Conservation (phyloP, 2,113 vertebrate species). For the Pluvialis apricaria region DNA sequence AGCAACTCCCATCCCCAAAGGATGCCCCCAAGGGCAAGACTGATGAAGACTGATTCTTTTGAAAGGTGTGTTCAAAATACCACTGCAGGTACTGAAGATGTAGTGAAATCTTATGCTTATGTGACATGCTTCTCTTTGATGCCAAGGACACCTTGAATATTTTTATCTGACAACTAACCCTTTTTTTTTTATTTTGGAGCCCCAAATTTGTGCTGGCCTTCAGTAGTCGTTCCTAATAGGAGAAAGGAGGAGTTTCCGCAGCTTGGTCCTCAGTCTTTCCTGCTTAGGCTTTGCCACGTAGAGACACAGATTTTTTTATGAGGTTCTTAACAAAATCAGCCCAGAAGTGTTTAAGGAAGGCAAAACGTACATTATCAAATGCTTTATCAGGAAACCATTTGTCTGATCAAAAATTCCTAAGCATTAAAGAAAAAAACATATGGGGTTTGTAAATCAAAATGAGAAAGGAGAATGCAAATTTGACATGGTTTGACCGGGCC, state of each 20-base stretch:
- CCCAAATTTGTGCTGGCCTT: neutral
- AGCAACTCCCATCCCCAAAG: neutral
- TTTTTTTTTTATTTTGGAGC: neutral
- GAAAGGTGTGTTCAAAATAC: neutral
- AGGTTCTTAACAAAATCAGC: neutral
- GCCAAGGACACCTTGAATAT: neutral
- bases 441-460: neutral
- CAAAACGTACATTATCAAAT: neutral
- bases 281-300: neutral
- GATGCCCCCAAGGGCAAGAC: neutral
- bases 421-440: neutral
- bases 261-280: neutral
- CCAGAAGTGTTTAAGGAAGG: neutral
- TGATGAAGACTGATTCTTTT: neutral
- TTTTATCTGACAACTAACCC: neutral
- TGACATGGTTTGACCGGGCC: neutral
- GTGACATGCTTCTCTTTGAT: neutral
- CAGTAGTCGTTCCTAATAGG: neutral
- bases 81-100: neutral
- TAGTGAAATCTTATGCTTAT: neutral
- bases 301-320: neutral
- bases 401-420: neutral
- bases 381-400: neutral
- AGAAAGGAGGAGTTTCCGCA: neutral
- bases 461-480: neutral